Percentiles rank a stretch among this genome's conserved stretches.
Evolutionary conservation across 2,113 vertebrate species (phyloP).

Genomic region (Otis tarda): DNA sequence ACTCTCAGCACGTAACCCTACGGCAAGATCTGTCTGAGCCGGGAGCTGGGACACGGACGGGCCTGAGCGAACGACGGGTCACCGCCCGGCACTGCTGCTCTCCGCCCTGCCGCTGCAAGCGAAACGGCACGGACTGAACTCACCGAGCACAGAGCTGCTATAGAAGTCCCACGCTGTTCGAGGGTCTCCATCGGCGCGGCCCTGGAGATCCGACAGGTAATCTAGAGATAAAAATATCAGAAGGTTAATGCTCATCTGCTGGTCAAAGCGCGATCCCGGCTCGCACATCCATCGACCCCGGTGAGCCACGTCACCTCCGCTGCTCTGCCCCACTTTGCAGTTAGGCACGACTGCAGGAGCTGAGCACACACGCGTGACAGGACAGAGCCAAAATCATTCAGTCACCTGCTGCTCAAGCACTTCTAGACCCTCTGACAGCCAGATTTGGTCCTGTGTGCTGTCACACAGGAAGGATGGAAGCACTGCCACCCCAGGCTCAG

Average conservation of each 20-base stretch:
- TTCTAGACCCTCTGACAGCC: background rate
- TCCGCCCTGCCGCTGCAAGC: background rate
- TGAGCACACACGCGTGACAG: too few species aligned
- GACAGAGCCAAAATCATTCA: background rate
- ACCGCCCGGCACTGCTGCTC: background rate
- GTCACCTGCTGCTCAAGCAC: background rate
- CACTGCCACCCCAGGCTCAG: background rate
- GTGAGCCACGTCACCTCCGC: background rate
- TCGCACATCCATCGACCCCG: background rate
- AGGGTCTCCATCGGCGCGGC: slow-evolving; percentile 86
- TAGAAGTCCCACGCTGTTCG: slow-evolving; percentile 93
- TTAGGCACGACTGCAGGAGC: too few species aligned
- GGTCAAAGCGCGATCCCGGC: background rate
- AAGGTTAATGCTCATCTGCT: background rate
- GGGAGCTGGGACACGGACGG: background rate
- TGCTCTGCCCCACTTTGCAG: background rate
- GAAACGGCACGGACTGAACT: slow-evolving; percentile 27
- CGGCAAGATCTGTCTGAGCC: fast-evolving
- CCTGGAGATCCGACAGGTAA: slow-evolving; percentile 92
- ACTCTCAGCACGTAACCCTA: background rate
- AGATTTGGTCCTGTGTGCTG: background rate
- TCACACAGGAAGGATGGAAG: background rate
- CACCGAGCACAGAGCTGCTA: slow-evolving; percentile 93
- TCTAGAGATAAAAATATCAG: slow-evolving; percentile 71
- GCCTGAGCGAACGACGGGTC: fast-evolving